A percentile compares a stretch with the other conserved stretches of the same genome.
Conservation (phyloP, 2,797 vertebrate genomes). For the Diplodus sargus region DNA sequence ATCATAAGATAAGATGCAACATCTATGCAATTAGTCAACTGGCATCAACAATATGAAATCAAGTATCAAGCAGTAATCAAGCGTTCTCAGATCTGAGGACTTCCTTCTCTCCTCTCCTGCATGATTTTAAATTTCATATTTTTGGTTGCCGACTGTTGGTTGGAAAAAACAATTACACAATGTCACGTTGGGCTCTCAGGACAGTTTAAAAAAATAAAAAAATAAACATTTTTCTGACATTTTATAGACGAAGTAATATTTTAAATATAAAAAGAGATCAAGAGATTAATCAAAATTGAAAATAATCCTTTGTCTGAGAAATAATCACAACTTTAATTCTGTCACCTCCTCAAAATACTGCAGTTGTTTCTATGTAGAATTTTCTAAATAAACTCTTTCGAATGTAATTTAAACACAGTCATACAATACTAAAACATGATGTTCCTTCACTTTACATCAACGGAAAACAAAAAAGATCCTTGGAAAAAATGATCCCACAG, state of each 20-base stretch:
- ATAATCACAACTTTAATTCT: conserved; percentile 5
- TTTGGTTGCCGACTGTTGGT: neutral
- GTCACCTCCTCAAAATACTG: conserved; percentile 3
- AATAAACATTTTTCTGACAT: neutral
- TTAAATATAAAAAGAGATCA: neutral
- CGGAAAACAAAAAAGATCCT: conserved; percentile 1
- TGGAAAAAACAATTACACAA: neutral
- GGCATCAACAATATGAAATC: neutral
- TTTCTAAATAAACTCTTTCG: neutral
- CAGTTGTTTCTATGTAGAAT: neutral
- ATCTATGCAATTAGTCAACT: neutral
- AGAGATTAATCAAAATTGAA: neutral
- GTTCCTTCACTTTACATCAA: neutral
- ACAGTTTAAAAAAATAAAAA: too few relatives aligned
- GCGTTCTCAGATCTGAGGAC: neutral
- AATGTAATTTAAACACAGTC: neutral
- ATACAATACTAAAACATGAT: neutral
- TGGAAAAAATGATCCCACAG: neutral
- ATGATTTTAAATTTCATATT: neutral
- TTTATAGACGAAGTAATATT: neutral
- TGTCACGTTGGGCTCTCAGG: neutral
- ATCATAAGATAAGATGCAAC: conserved; percentile 2
- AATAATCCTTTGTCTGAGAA: neutral
- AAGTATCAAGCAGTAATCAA: neutral
- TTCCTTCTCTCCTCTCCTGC: neutral